Base-by-base conservation (phyloP, 2,113 vertebrate species). In the Leptosomus discolor region DNA sequence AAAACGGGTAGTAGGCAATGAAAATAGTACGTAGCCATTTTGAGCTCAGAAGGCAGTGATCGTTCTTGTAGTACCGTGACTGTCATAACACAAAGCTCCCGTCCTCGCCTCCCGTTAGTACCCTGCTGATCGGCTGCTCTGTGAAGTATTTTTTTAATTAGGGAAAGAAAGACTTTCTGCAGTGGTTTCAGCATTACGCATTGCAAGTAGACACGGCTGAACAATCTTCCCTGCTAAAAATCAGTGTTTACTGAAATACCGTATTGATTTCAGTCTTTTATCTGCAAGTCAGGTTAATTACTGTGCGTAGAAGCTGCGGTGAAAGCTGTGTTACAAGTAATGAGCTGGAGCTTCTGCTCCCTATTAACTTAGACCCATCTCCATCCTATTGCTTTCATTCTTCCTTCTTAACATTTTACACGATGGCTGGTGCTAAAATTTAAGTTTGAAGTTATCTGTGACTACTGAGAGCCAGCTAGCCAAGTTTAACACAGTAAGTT, bases 81-180 rank as follows among this genome's bases (percentile, higher is more conserved):
- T 77, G 54, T 39, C 37, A 14, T 18, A 58, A 37, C 20, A n/a
- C 54, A 84, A 9, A 77, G 68, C 79, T 92, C 32, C 0, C 15
- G 20, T 54, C 43, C 48, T 73, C 16, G 11, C 48, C 27, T 46
- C 30, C 21, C 2, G 0, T 67, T 30, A 45, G 20, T 32, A 7
- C 17, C 53, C 37, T 0, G 0, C 11, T 34, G 26, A 53, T 41
- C 1, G 0, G 29, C 70, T 74, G 48, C 74, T 79, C 30, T 48
- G 23, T 50, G 69, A 96, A 74, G 34, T 87, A 9, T 26, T 70
- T 74, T n/a, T n/a, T 79, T 12, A 83, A 73, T 77, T 56, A 51
- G 19, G 30, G 20, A 13, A 48, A 39, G 19, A 7, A 14, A 54
- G n/a, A n/a, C 50, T 74, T 61, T 41, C 74, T 95, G 75, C 37